A percentile compares a stretch with the other conserved stretches of the same genome.
phyloP scores from a whole-genome alignment of 2,113 vertebrate species.

The Xyrauchen texanus region DNA sequence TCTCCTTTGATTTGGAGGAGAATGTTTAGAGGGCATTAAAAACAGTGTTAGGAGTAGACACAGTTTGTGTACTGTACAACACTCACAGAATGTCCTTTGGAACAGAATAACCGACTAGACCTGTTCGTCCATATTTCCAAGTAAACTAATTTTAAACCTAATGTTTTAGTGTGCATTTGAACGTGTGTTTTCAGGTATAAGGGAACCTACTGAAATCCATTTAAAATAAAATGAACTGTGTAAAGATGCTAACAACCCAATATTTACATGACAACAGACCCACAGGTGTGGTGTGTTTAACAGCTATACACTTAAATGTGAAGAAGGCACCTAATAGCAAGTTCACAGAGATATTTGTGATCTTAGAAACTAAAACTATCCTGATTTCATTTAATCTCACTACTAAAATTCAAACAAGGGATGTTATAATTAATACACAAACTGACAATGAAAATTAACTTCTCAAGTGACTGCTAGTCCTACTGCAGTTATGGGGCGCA shows the following conservation, averaged over 20 bases:
- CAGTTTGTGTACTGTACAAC: neutral
- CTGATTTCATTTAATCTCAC: too few relatives aligned
- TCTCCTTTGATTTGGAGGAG: slow-evolving; percentile 11
- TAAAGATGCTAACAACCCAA: neutral
- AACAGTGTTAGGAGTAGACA: neutral
- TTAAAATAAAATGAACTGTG: neutral
- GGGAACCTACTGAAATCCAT: neutral
- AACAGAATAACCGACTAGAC: slow-evolving; percentile 21
- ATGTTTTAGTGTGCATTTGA: neutral
- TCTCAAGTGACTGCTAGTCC: neutral
- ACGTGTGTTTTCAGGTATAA: neutral
- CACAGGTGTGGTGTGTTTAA: slow-evolving; percentile 14
- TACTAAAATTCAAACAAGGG: neutral
- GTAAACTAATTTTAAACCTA: neutral
- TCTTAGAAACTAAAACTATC: neutral
- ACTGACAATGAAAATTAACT: neutral
- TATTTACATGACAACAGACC: neutral
- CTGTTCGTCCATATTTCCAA: slow-evolving; percentile 18
- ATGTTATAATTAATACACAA: neutral
- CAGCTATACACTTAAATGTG: neutral
- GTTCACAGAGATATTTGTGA: neutral
- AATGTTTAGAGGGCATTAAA: slow-evolving; percentile 23
- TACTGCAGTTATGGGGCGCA: neutral
- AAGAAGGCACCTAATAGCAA: too few relatives aligned
- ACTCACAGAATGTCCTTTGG: neutral